These are phyloP conservation scores for Chaetogeoica ovagalla DNA, from an alignment of 2,888 invertebrate genomes.

Conservation along the genomic window DNA sequence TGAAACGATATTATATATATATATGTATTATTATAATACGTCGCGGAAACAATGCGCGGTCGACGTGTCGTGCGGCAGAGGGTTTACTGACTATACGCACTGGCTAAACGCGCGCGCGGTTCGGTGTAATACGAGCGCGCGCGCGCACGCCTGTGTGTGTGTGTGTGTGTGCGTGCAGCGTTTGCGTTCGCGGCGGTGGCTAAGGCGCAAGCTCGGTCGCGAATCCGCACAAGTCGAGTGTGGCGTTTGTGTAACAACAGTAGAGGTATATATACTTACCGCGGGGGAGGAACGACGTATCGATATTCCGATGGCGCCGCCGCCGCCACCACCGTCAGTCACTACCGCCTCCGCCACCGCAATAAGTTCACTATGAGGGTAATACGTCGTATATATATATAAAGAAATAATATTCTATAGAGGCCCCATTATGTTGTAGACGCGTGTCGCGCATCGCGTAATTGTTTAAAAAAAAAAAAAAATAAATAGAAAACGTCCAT, in stretches of 20 bases:
- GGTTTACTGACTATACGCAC: background rate
- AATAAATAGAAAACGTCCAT: too few relatives aligned
- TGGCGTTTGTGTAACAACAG: constrained; percentile 45
- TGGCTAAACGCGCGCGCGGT: background rate
- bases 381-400: too few relatives aligned
- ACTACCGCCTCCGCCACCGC: background rate
- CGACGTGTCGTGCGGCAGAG: constrained; percentile 16
- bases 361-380: constrained; percentile 1
- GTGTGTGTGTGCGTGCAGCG: constrained; percentile 1
- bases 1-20: too few relatives aligned
- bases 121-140: background rate
- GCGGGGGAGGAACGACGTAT: constrained; percentile 21
- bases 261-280: background rate
- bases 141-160: background rate
- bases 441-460: too few relatives aligned
- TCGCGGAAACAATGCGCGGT: background rate
- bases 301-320: constrained; percentile 46
- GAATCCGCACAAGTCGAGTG: constrained; percentile 51
- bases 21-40: too few relatives aligned
- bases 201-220: constrained; percentile 48
- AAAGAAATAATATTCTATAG: too few relatives aligned
- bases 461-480: too few relatives aligned
- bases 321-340: background rate
- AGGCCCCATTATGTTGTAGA: too few relatives aligned
- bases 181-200: constrained; percentile 5